phyloP scores from a whole-genome alignment of 2,888 invertebrate species.

The Polydrusus pterygomalis region DNA sequence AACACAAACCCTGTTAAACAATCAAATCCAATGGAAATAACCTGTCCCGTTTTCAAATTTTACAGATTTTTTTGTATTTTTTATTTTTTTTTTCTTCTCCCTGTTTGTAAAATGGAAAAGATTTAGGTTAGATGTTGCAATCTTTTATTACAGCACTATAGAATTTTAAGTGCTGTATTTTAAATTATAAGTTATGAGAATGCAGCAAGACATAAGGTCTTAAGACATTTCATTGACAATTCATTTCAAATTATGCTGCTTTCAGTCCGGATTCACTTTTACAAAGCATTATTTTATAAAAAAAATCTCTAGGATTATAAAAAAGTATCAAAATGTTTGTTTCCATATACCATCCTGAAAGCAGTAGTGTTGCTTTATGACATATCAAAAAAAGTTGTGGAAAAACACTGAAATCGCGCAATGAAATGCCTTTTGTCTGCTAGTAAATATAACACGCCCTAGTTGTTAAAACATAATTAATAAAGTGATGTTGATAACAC shows the following conservation, averaged over 20 bases:
- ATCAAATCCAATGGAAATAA: slow-evolving; percentile 62
- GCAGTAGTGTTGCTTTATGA: slow-evolving; percentile 59
- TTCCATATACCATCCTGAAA: slow-evolving; percentile 60
- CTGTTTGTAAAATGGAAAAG: slow-evolving; percentile 71
- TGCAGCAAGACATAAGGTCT: slow-evolving; percentile 70
- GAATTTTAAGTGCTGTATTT: slow-evolving; percentile 65
- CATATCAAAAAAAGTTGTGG: slow-evolving; percentile 22
- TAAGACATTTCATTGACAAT: slow-evolving; percentile 71
- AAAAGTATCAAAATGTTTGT: slow-evolving; percentile 70
- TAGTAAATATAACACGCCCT: slow-evolving; percentile 71
- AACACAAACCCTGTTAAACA: slow-evolving; percentile 39
- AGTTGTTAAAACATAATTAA: slow-evolving; percentile 70
- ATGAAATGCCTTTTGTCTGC: slow-evolving; percentile 73
- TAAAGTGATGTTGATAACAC: slow-evolving; percentile 64
- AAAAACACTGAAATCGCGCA: slow-evolving; percentile 50
- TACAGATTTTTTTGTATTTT: slow-evolving; percentile 69
- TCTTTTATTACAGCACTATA: slow-evolving; percentile 68
- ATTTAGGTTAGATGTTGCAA: slow-evolving; percentile 69
- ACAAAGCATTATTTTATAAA: slow-evolving; percentile 63
- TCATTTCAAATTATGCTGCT: slow-evolving; percentile 58
- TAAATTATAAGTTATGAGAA: slow-evolving; percentile 59
- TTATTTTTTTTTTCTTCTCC: slow-evolving; percentile 62
- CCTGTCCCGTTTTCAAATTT: slow-evolving; percentile 67
- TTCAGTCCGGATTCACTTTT: slow-evolving; percentile 61
- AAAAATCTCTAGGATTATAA: slow-evolving; percentile 68